Conservation (phyloP, 2,888 invertebrate genomes). For the Phengaris arion region DNA sequence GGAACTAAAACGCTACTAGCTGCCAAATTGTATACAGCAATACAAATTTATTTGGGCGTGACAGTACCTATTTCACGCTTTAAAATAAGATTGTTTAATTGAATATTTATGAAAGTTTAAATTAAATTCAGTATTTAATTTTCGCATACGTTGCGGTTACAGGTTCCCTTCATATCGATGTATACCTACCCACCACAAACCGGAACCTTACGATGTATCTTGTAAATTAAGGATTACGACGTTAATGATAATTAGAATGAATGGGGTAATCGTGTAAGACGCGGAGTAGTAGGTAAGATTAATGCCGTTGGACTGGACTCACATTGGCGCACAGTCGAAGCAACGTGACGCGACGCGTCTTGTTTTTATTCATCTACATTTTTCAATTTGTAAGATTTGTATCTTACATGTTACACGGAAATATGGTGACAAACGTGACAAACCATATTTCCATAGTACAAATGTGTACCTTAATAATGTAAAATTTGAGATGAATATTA, state of each 20-base stretch:
- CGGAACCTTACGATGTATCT: background rate
- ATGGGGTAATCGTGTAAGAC: slow-evolving; percentile 1
- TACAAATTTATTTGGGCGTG: background rate
- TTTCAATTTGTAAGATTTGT: too few species aligned
- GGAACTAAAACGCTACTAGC: slow-evolving; percentile 14
- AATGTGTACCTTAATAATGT: too few species aligned
- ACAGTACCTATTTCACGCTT: background rate
- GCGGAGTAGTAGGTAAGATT: background rate
- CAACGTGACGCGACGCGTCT: too few species aligned
- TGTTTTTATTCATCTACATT: too few species aligned
- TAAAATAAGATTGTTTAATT: background rate
- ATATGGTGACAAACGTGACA: too few species aligned
- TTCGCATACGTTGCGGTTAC: background rate
- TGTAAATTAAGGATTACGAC: background rate
- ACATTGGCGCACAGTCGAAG: too few species aligned
- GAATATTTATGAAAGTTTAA: too few species aligned
- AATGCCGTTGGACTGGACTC: background rate
- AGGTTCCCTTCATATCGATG: background rate
- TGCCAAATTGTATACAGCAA: slow-evolving; percentile 3
- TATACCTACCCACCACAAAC: background rate
- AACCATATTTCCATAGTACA: too few species aligned
- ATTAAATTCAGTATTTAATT: background rate
- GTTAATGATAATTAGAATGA: slow-evolving; percentile 3
- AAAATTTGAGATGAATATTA: too few species aligned
- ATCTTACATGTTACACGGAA: too few species aligned